Evolutionary conservation across 2,113 vertebrate genomes (phyloP), one percentile per base, ranked within the genome.

Genomic region (Phoxinus phoxinus): DNA sequence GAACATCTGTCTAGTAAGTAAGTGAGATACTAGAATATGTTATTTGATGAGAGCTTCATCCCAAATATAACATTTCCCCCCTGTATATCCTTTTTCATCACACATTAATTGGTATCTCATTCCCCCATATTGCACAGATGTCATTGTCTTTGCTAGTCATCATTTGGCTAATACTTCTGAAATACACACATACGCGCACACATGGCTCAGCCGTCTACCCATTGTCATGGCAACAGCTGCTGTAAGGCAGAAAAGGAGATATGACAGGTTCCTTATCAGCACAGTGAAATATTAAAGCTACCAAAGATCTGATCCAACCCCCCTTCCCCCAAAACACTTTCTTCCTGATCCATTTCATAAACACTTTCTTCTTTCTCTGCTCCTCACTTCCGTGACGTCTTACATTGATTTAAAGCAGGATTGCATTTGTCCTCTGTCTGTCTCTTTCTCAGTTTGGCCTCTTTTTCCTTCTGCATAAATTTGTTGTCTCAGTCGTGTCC

Each of bases 211-310:
- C 84, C 83, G 35, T 76, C 81, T 63, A 82, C 77, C 10, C 81
- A 86, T 92, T 87, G 88, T 89, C 86, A 91, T 91, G 87, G 91
- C 86, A 93, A 94, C 90, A 90, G 85, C 53, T 84, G 77, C 74
- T 84, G 85, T 83, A 15, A 81, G 87, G 67, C 58, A 72, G 65
- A 71, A 83, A 79, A 85, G 77, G 84, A 89, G 86, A 51, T 81
- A 89, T 83, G 77, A 85, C 79, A 59, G 86, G 73, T 86, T 88
- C 59, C 88, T 91, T 89, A 91, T 92, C 86, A 89, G 85, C 86
- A 87, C 81, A 86, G 59, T 90, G 89, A 92, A 87, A 92, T 90
- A 92, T 89, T 90, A 86, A 92, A 89, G 90, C 92, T 90, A 90
- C 88, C 61, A 85, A 90, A 86, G 81, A 73, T 86, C 86, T 88